phyloP scores from a whole-genome alignment of 2,797 vertebrate genomes.

The Centroberyx gerrardi region DNA sequence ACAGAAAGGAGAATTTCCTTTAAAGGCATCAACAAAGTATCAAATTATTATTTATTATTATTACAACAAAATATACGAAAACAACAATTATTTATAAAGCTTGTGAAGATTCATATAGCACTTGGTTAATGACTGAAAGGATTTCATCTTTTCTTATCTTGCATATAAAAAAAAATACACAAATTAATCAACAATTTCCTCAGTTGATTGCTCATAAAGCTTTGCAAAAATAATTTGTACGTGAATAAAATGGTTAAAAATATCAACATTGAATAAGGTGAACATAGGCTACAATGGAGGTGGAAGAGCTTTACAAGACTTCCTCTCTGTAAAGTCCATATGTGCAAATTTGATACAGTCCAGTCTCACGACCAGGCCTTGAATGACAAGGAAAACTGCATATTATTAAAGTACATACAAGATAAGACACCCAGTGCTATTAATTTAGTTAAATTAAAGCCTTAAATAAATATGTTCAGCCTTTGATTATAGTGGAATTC shows the following conservation, averaged over 20 bases:
- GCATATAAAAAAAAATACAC: slow-evolving; percentile 3
- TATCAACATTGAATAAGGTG: not conserved
- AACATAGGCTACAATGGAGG: too few relatives aligned
- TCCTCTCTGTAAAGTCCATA: slow-evolving; percentile 22
- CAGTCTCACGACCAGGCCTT: not conserved
- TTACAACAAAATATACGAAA: not conserved
- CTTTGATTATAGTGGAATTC: not conserved
- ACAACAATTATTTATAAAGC: slow-evolving; percentile 7
- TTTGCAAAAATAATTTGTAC: not conserved
- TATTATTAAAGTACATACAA: not conserved
- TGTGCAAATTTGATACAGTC: slow-evolving; percentile 1
- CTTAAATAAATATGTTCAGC: not conserved
- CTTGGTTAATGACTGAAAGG: slow-evolving; percentile 5
- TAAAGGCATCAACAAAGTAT: not conserved
- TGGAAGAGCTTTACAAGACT: too few relatives aligned
- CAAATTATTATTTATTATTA: not conserved
- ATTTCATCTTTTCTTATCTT: not conserved
- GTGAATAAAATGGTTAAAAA: slow-evolving; percentile 9
- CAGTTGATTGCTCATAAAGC: not conserved
- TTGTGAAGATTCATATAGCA: not conserved
- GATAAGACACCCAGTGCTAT: not conserved
- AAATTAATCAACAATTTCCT: not conserved
- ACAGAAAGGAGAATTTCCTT: not conserved
- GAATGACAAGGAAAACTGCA: not conserved
- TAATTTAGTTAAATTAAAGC: not conserved